A percentile compares a stretch with the other conserved stretches of the same genome.
These are phyloP conservation scores for Erannis defoliaria DNA, from an alignment of 2,888 invertebrate species.

Conservation along the genomic window DNA sequence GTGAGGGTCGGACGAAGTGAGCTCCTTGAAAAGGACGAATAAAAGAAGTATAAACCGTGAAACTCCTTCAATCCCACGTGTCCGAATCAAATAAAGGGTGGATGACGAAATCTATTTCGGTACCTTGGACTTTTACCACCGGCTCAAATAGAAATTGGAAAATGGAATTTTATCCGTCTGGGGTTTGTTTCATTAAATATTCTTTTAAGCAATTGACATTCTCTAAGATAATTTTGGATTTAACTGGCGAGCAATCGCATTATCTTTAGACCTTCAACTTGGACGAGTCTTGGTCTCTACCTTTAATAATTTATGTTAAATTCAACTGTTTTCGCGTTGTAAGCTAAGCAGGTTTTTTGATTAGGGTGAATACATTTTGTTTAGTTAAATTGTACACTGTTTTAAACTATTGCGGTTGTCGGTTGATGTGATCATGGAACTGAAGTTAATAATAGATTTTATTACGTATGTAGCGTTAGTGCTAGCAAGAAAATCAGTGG, in stretches of 20 bases:
- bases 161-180: constrained; percentile 13
- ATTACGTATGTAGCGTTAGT: no score
- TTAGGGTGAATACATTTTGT: no score
- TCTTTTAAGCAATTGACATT: constrained; percentile 10
- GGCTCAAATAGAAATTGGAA: constrained; percentile 15
- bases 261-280: no score
- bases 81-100: constrained; percentile 28
- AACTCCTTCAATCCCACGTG: constrained; percentile 26
- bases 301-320: no score
- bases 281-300: no score
- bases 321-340: no score
- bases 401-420: no score
- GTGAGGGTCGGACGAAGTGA: constrained; percentile 5
- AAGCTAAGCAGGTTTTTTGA: neutral
- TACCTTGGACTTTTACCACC: constrained; percentile 13
- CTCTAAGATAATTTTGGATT: neutral
- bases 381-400: no score
- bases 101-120: constrained; percentile 26
- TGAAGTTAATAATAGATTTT: no score
- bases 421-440: no score
- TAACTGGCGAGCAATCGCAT: neutral
- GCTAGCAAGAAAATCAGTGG: no score
- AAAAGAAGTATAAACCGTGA: constrained; percentile 25
- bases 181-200: constrained; percentile 10
- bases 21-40: constrained; percentile 21